phyloP scores from a whole-genome alignment of 2,113 vertebrate species.

The Turnix velox region DNA sequence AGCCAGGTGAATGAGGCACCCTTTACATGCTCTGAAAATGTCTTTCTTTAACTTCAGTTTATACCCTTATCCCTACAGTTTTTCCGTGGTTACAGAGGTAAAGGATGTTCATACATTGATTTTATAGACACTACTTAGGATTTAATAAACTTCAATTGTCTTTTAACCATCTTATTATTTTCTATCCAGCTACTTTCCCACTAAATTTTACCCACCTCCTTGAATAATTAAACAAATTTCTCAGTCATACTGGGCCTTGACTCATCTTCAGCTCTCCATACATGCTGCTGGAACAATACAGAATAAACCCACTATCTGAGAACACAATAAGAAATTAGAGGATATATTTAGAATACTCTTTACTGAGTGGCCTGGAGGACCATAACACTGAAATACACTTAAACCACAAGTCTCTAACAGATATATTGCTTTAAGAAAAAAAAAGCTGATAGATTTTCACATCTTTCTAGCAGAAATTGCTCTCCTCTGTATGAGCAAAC shows the following conservation, averaged over 20 bases:
- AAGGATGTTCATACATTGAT: neutral
- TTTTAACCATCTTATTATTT: neutral
- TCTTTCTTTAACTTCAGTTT: neutral
- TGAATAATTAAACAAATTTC: neutral
- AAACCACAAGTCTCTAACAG: neutral
- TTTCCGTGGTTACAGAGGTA: neutral
- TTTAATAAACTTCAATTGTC: neutral
- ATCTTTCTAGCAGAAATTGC: neutral
- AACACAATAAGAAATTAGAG: neutral
- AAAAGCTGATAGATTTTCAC: neutral
- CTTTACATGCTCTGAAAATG: neutral
- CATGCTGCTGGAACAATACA: neutral
- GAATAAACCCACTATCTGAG: neutral
- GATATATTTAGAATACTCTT: neutral
- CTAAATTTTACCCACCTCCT: neutral
- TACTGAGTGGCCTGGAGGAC: neutral
- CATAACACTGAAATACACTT: neutral
- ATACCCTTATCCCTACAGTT: neutral
- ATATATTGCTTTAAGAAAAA: neutral
- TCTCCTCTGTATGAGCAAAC: neutral
- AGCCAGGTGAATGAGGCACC: accelerated
- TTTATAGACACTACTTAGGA: neutral
- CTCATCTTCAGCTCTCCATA: neutral
- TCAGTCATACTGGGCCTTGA: neutral
- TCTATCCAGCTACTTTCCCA: neutral